Evolutionary conservation across 2,113 vertebrate species (phyloP).

Genomic region (Paralichthys olivaceus): DNA sequence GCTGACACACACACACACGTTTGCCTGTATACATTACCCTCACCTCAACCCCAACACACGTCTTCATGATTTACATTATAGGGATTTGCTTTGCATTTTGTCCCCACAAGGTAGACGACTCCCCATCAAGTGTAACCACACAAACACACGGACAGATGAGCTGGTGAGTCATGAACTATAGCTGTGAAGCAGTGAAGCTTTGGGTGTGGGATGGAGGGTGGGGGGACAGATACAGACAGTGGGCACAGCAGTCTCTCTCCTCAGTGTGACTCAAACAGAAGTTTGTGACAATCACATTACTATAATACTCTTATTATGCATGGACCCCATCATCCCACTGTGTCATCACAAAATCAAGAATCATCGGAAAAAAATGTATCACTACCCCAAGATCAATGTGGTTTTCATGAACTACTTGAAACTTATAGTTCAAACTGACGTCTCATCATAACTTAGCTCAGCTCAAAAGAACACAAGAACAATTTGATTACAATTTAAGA

Average conservation of each 20-base stretch:
- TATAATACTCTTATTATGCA: slow-evolving; percentile 9
- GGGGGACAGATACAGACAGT: slow-evolving; percentile 14
- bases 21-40: no score
- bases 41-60: no score
- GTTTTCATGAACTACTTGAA: no score
- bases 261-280: slow-evolving; percentile 22
- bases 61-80: no score
- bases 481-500: background rate
- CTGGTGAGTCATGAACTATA: slow-evolving; percentile 44
- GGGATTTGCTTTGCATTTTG: no score
- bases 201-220: slow-evolving; percentile 4
- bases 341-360: no score
- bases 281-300: slow-evolving; percentile 22
- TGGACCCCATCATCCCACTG: no score
- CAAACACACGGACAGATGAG: slow-evolving; percentile 4
- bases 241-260: background rate
- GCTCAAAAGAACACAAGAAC: background rate
- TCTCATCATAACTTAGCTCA: background rate
- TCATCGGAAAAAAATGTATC: no score
- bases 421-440: no score
- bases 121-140: background rate
- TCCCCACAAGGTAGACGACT: background rate
- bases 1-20: no score
- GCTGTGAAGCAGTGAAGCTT: slow-evolving; percentile 1
- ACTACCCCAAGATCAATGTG: no score